Evolutionary conservation across 1,140 invertebrate species (phyloP), one percentile per base, ranked within the genome.

Genomic region (Drosophila lacteicornis): DNA sequence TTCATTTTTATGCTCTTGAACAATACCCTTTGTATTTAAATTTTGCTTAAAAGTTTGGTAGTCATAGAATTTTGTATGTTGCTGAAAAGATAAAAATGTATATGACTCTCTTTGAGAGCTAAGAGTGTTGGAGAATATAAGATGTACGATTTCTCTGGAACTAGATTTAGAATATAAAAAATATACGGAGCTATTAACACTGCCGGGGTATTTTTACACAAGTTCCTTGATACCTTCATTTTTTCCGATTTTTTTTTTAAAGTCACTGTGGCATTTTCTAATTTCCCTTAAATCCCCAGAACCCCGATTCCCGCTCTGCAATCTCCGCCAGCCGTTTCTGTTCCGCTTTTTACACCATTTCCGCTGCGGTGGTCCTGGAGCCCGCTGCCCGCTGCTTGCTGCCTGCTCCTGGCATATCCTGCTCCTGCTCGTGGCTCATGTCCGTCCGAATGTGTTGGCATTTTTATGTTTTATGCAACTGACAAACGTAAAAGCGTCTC

Each of bases 401-500:
- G 61, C 53, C 75, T 76, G 75, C 56, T 60, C 65, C 70, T 88
- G 80, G 80, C 84, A 84, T 83, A 76, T 87, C 75, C 74, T 84
- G 61, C 60, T 57, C 40, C 40, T 42, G 40, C 33, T 43, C 65
- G 40, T 65, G 46, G 40, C 53, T 74, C 46, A 49, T 58, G 75
- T 50, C 59, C 67, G 69, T 65, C 60, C 74, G 51, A 81, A 87
- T 87, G 84, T 88, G 84, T 84, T 87, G 84, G 85, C 84, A 87
- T 88, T 87, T 84, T 73, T 71, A 73, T 73, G 69, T 73, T 73
- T 88, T 88, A 87, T 87, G 84, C 84, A 87, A 90, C 84, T 87
- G 84, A 87, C 84, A 88, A 88, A 83, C 84, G 84, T 86, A 63
- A 82, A 73, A 80, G 62, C 50, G 77, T 67, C 60, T 58, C 83